phyloP scores from a whole-genome alignment of 2,797 vertebrate species.

The Nannoperca australis region DNA sequence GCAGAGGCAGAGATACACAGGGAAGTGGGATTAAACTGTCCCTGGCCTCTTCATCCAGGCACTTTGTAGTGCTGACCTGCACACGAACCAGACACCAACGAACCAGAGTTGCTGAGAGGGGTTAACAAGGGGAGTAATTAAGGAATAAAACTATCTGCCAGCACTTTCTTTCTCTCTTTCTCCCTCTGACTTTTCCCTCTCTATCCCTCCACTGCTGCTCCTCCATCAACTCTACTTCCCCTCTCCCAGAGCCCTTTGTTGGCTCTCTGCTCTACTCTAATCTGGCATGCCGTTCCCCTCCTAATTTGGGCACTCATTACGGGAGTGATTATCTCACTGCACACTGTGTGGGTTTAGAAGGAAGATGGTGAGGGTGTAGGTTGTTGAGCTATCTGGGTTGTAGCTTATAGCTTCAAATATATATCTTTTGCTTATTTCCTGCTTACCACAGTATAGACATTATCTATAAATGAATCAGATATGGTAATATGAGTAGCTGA shows the following conservation, averaged over 20 bases:
- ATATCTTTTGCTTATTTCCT: constrained; percentile 18
- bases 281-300: constrained; percentile 69
- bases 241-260: constrained; percentile 73
- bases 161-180: constrained; percentile 60
- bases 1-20: constrained; percentile 40
- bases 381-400: constrained; percentile 42
- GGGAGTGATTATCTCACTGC: constrained; percentile 73
- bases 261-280: constrained; percentile 71
- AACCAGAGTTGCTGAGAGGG: constrained; percentile 61
- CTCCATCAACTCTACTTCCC: constrained; percentile 63
- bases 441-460: constrained; percentile 6
- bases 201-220: constrained; percentile 49
- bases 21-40: constrained; percentile 74
- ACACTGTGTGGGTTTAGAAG: constrained; percentile 52
- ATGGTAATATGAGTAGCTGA: constrained; percentile 8
- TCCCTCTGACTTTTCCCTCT: constrained; percentile 62
- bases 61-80: constrained; percentile 72
- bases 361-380: constrained; percentile 38
- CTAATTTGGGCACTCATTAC: constrained; percentile 80
- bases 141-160: constrained; percentile 75
- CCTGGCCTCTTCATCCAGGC: constrained; percentile 67
- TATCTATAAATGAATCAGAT: constrained; percentile 31
- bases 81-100: constrained; percentile 38
- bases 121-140: constrained; percentile 83
- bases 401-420: constrained; percentile 20